phyloP scores from a whole-genome alignment of 2,797 vertebrate species.

The Diglossa cyanea region DNA sequence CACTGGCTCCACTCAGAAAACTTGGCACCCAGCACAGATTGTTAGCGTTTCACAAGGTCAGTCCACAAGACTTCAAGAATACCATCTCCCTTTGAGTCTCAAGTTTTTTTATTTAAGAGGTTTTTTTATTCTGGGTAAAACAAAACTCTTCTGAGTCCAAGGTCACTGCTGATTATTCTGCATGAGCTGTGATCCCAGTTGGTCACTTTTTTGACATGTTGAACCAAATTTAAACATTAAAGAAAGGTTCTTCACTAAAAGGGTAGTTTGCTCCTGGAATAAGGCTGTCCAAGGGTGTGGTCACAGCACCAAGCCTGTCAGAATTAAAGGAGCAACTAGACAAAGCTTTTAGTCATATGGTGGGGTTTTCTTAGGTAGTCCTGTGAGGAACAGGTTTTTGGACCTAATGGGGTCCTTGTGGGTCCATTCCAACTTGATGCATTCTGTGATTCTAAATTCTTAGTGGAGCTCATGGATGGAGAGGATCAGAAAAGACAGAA shows the following conservation, averaged over 20 bases:
- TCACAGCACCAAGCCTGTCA: background rate
- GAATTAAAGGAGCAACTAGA: background rate
- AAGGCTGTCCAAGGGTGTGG: background rate
- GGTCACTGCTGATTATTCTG: background rate
- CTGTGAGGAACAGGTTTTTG: background rate
- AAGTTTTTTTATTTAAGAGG: background rate
- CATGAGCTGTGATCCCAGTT: background rate
- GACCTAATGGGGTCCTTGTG: background rate
- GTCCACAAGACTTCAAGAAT: background rate
- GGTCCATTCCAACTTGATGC: background rate
- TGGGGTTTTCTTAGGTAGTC: background rate
- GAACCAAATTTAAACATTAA: background rate
- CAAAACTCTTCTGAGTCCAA: background rate
- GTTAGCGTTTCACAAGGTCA: background rate
- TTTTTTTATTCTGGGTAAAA: background rate
- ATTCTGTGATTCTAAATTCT: background rate
- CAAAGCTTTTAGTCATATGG: fast-evolving
- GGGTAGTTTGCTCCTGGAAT: background rate
- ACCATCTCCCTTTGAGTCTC: background rate
- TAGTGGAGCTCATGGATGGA: background rate
- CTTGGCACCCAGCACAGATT: background rate
- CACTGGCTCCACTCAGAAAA: background rate
- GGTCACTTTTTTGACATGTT: background rate
- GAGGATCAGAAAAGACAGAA: background rate
- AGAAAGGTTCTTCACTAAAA: background rate